A percentile compares a stretch with the other conserved stretches of the same genome.
These are phyloP conservation scores for Ctenicera cuprea DNA, from an alignment of 2,888 invertebrate genomes.

Conservation along the genomic window DNA sequence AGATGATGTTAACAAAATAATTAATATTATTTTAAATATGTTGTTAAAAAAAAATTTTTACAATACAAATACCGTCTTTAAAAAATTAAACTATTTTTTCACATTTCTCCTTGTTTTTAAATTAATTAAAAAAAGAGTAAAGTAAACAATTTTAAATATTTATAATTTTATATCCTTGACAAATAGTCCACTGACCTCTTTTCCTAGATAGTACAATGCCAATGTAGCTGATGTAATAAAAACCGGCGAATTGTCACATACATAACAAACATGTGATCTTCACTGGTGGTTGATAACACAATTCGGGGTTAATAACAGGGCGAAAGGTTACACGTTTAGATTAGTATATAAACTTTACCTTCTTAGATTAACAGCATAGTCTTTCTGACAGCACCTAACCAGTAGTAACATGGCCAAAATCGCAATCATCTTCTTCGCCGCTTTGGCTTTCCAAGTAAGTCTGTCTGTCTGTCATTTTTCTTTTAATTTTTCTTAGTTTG, in stretches of 20 bases:
- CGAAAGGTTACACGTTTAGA: neutral
- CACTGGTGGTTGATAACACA: neutral
- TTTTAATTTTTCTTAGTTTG: too few species aligned
- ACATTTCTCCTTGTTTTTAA: too few species aligned
- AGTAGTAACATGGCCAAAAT: conserved; percentile 58
- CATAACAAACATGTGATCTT: neutral
- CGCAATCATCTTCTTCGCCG: conserved; percentile 56
- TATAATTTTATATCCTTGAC: too few species aligned
- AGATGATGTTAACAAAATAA: too few species aligned
- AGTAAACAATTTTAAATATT: too few species aligned
- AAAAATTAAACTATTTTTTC: too few species aligned
- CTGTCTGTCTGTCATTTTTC: too few species aligned
- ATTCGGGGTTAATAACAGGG: neutral
- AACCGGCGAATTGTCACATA: neutral
- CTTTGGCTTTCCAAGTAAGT: conserved; percentile 61
- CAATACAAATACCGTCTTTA: neutral
- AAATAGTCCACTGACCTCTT: neutral
- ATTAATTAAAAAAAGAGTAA: too few species aligned
- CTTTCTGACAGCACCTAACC: neutral
- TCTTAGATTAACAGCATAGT: neutral
- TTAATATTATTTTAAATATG: too few species aligned
- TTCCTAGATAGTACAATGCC: neutral
- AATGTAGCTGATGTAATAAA: neutral
- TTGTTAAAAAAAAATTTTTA: too few species aligned
- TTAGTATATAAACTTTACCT: neutral